Evolutionary conservation across 2,888 invertebrate species (phyloP).

Genomic region (Stenodera caucasica): DNA sequence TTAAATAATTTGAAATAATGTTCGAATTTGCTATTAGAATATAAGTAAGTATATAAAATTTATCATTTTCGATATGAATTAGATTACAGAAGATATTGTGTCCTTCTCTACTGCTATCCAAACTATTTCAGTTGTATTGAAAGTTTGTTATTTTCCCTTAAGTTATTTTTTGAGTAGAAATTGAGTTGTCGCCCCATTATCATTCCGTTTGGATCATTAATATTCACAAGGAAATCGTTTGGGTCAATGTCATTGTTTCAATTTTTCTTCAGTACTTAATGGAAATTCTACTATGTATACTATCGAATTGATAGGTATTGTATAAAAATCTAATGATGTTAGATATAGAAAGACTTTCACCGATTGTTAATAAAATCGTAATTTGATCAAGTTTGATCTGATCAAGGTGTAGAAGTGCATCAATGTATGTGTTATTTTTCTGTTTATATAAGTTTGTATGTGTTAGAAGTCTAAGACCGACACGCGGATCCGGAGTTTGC

Average conservation of each 20-base stretch:
- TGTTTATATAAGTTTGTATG: background rate
- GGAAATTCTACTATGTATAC: background rate
- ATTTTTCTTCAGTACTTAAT: background rate
- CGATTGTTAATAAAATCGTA: slow-evolving; percentile 25
- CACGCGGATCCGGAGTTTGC: slow-evolving; percentile 33
- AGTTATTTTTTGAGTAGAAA: background rate
- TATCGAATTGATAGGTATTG: background rate
- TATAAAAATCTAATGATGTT: background rate
- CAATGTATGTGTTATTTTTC: background rate
- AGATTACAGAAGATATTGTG: too few relatives aligned
- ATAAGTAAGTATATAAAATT: too few relatives aligned
- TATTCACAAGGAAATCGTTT: slow-evolving; percentile 1
- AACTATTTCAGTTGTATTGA: slow-evolving; percentile 7
- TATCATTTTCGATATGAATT: too few relatives aligned
- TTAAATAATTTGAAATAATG: too few relatives aligned
- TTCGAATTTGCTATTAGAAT: too few relatives aligned
- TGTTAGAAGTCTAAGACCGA: slow-evolving; percentile 22
- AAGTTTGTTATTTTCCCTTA: slow-evolving; percentile 7
- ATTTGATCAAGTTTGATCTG: slow-evolving; percentile 27
- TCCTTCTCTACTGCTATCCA: background rate
- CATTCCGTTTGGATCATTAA: slow-evolving; percentile 4
- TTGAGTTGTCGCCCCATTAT: slow-evolving; percentile 3
- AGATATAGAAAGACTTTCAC: slow-evolving; percentile 9
- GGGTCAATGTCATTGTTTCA: slow-evolving; percentile 2
- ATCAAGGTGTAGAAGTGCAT: slow-evolving; percentile 17